A percentile compares a stretch with the other conserved stretches of the same genome.
These are phyloP conservation scores for Lycophotia porphyrea DNA, from an alignment of 2,888 invertebrate species.

Conservation along the genomic window DNA sequence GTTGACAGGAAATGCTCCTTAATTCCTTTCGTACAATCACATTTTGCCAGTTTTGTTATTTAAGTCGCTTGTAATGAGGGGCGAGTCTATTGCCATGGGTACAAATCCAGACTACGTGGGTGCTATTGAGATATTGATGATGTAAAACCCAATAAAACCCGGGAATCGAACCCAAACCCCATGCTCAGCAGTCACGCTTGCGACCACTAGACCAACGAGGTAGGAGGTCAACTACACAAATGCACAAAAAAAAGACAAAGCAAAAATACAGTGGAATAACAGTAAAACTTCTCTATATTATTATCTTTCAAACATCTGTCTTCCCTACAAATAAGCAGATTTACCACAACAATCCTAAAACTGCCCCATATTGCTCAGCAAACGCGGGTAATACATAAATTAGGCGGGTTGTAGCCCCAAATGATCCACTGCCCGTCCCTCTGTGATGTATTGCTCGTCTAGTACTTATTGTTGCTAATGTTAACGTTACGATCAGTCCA, in stretches of 20 bases:
- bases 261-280: not conserved
- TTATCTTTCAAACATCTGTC: not conserved
- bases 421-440: slow-evolving; percentile 62
- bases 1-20: too few species aligned
- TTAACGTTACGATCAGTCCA: slow-evolving; percentile 39
- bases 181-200: too few species aligned
- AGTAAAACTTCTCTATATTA: not conserved
- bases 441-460: slow-evolving; percentile 61
- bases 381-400: slow-evolving; percentile 58
- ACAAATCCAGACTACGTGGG: too few species aligned
- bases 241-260: too few species aligned
- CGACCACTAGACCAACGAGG: too few species aligned
- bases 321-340: slow-evolving; percentile 17
- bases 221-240: too few species aligned
- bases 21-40: too few species aligned
- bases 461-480: slow-evolving; percentile 63
- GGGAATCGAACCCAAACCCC: too few species aligned
- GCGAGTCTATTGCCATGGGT: too few species aligned
- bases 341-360: slow-evolving; percentile 27
- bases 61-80: not conserved
- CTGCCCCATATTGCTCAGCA: slow-evolving; percentile 19
- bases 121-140: too few species aligned
- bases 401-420: slow-evolving; percentile 42
- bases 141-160: too few species aligned
- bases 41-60: not conserved